These are phyloP conservation scores for Tetranychus urticae DNA, from an alignment of 1,140 invertebrate genomes.

Conservation along the genomic window DNA sequence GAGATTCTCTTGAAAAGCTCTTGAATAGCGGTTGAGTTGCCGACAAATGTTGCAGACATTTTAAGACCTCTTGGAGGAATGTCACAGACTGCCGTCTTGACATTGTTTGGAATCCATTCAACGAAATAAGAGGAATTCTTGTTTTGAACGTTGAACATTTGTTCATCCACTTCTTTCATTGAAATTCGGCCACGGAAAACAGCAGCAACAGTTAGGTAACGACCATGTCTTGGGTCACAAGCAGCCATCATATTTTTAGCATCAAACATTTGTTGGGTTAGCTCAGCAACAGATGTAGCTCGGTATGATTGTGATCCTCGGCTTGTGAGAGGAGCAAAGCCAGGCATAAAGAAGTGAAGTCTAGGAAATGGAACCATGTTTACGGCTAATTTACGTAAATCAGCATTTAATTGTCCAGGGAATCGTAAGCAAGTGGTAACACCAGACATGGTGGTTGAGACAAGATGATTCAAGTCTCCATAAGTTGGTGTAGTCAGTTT, in stretches of 20 bases:
- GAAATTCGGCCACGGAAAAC: conserved; percentile 28
- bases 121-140: conserved; percentile 38
- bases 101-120: conserved; percentile 41
- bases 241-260: conserved; percentile 49
- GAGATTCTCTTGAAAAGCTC: no score
- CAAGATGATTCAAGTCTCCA: no score
- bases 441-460: no score
- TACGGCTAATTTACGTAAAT: conserved; percentile 77
- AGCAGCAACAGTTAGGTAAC: conserved; percentile 41
- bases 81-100: no score
- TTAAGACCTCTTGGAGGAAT: no score
- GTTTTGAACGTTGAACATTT: conserved; percentile 36
- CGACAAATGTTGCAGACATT: no score
- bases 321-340: conserved; percentile 55
- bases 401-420: conserved; percentile 27
- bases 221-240: conserved; percentile 40
- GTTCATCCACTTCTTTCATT: conserved; percentile 31
- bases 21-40: no score
- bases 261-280: conserved; percentile 22
- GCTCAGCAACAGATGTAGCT: conserved; percentile 53
- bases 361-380: conserved; percentile 87
- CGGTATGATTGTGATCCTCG: conserved; percentile 59
- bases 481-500: no score
- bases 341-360: conserved; percentile 22
- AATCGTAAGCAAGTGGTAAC: no score